A percentile compares a stretch with the other conserved stretches of the same genome.
phyloP scores from a whole-genome alignment of 1,140 invertebrate genomes.

The Araneus ventricosus region DNA sequence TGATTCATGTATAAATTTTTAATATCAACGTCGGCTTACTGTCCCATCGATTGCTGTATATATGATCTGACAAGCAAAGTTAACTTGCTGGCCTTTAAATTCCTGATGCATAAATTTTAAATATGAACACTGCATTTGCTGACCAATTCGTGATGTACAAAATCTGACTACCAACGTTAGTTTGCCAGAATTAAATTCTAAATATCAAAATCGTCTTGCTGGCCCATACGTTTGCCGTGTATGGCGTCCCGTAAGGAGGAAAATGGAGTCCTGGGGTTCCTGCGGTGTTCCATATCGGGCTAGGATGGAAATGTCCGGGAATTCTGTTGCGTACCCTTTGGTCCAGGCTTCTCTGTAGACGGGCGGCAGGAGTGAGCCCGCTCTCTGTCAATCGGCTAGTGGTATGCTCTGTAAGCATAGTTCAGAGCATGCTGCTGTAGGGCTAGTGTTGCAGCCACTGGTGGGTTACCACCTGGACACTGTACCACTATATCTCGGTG shows the following conservation, averaged over 20 bases:
- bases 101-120: too few relatives aligned
- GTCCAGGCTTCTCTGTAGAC: neutral
- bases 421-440: neutral
- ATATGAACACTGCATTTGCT: too few relatives aligned
- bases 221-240: neutral
- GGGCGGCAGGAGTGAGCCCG: neutral
- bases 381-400: neutral
- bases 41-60: too few relatives aligned
- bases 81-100: too few relatives aligned
- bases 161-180: neutral
- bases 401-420: neutral
- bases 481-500: neutral
- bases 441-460: neutral
- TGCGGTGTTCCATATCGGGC: too few relatives aligned
- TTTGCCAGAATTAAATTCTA: too few relatives aligned
- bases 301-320: too few relatives aligned
- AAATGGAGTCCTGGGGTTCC: conserved; percentile 1
- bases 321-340: neutral
- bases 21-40: too few relatives aligned
- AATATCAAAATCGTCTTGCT: too few relatives aligned
- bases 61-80: too few relatives aligned
- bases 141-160: too few relatives aligned
- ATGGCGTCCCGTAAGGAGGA: conserved; percentile 16
- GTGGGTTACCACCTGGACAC: neutral
- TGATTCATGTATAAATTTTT: too few relatives aligned